Percentiles rank a stretch among this genome's conserved stretches.
Conservation (phyloP, 30 jellyfish, hydroid and myxozoan genomes). For the Turritopsis dohrnii region DNA sequence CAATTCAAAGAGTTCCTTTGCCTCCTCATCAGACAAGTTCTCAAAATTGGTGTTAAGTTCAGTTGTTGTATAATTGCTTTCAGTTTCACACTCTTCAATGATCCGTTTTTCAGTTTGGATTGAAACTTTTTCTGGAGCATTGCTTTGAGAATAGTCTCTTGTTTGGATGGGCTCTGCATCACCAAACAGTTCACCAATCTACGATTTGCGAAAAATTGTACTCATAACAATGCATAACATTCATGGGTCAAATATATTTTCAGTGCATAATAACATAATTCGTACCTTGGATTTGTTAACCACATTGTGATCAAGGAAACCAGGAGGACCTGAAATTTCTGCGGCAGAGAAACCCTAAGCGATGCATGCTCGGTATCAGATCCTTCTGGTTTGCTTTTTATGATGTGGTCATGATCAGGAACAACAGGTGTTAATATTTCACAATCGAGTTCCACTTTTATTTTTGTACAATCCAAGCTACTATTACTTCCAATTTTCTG, state of each 20-base stretch:
- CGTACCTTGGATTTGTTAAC: slow-evolving; percentile 77
- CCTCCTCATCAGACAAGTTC: slow-evolving; percentile 55
- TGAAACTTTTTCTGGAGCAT: slow-evolving; percentile 62
- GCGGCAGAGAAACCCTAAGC: slow-evolving; percentile 91
- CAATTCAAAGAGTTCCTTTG: slow-evolving; percentile 62
- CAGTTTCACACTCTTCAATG: slow-evolving; percentile 35
- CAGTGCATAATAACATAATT: neutral
- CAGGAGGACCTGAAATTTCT: slow-evolving; percentile 84
- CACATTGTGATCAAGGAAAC: slow-evolving; percentile 89
- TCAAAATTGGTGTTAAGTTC: slow-evolving; percentile 57
- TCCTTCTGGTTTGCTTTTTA: slow-evolving; percentile 80
- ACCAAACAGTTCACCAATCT: slow-evolving; percentile 26
- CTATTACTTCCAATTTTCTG: slow-evolving; percentile 14
- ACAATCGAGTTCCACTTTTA: neutral
- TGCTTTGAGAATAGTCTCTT: slow-evolving; percentile 14
- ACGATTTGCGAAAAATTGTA: neutral
- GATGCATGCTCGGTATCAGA: slow-evolving; percentile 89
- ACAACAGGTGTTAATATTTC: slow-evolving; percentile 6
- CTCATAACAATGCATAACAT: no score
- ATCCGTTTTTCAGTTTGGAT: slow-evolving; percentile 63
- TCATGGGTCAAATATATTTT: no score
- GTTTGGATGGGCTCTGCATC: slow-evolving; percentile 22
- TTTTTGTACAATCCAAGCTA: neutral
- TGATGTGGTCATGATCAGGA: slow-evolving; percentile 42
- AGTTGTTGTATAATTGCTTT: slow-evolving; percentile 66